Percentiles rank a stretch among this genome's conserved stretches.
phyloP scores from a whole-genome alignment of 2,797 vertebrate species.

The Chromis chromis region DNA sequence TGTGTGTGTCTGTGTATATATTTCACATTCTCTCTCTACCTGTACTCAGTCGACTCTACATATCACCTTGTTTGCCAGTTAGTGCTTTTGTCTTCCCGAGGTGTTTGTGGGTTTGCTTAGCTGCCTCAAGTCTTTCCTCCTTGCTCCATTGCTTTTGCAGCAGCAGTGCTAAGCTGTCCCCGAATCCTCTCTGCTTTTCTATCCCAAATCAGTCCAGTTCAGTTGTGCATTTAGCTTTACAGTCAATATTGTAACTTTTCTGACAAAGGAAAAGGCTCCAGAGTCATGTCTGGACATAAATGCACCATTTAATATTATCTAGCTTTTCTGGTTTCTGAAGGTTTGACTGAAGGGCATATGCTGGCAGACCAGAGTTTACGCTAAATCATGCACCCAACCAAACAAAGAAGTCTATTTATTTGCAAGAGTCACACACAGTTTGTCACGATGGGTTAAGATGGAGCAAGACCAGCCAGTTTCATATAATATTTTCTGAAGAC shows the following conservation, averaged over 20 bases:
- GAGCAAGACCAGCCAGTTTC: slow-evolving; percentile 2
- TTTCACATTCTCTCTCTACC: slow-evolving; percentile 20
- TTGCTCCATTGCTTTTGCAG: slow-evolving; percentile 67
- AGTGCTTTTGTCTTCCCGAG: slow-evolving; percentile 36
- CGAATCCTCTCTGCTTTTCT: slow-evolving; percentile 52
- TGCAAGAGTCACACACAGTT: background rate
- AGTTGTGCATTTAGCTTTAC: slow-evolving; percentile 60
- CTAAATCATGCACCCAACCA: background rate
- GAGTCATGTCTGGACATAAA: slow-evolving; percentile 53
- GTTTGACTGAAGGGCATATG: slow-evolving; percentile 5
- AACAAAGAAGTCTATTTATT: background rate
- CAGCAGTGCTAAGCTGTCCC: slow-evolving; percentile 52
- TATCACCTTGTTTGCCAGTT: slow-evolving; percentile 38
- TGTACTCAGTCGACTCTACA: slow-evolving; percentile 11
- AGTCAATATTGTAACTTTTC: slow-evolving; percentile 68
- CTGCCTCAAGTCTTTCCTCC: slow-evolving; percentile 67
- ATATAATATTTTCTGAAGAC: background rate
- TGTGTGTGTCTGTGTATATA: slow-evolving; percentile 12
- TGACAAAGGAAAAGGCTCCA: slow-evolving; percentile 42
- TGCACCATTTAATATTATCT: slow-evolving; percentile 30
- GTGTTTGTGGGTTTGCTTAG: slow-evolving; percentile 72
- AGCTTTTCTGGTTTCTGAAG: slow-evolving; percentile 32
- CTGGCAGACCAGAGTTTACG: background rate
- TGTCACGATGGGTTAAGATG: slow-evolving; percentile 1
- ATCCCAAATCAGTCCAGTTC: slow-evolving; percentile 52